These are phyloP conservation scores for Diloba caeruleocephala DNA, from an alignment of 2,888 invertebrate species.

Conservation along the genomic window DNA sequence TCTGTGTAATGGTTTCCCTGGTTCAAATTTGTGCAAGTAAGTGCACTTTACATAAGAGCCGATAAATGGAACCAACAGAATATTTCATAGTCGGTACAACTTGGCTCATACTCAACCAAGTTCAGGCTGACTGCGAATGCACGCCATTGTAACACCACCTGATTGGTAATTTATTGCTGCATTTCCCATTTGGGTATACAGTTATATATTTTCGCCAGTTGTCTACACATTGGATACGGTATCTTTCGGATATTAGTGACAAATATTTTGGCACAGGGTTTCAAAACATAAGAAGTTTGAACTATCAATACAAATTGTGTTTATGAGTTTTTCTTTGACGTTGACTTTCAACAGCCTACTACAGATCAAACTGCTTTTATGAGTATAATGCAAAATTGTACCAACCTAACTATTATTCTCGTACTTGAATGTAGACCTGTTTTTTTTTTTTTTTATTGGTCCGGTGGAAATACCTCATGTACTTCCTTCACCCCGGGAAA, in stretches of 20 bases:
- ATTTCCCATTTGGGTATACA: slow-evolving; percentile 47
- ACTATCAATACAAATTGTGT: slow-evolving; percentile 2
- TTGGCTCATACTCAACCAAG: slow-evolving; percentile 73
- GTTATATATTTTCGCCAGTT: slow-evolving; percentile 38
- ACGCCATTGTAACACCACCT: slow-evolving; percentile 65
- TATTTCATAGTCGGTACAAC: slow-evolving; percentile 74
- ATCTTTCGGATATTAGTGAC: slow-evolving; percentile 38
- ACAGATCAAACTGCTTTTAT: too few relatives aligned
- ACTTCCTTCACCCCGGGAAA: too few relatives aligned
- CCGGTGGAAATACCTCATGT: too few relatives aligned
- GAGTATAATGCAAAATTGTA: too few relatives aligned
- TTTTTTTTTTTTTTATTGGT: too few relatives aligned
- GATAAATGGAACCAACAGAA: slow-evolving; percentile 75
- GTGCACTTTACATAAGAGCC: slow-evolving; percentile 69
- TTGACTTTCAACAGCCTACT: background rate
- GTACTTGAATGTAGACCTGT: too few relatives aligned
- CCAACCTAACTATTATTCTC: too few relatives aligned
- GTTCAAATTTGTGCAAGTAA: slow-evolving; percentile 74
- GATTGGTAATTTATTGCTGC: slow-evolving; percentile 72
- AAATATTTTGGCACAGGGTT: slow-evolving; percentile 42
- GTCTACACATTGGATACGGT: slow-evolving; percentile 40
- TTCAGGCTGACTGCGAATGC: slow-evolving; percentile 59
- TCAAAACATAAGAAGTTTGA: slow-evolving; percentile 12
- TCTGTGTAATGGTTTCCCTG: slow-evolving; percentile 66
- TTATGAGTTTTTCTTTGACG: slow-evolving; percentile 4